phyloP scores from a whole-genome alignment of 2,113 vertebrate species.

The Percopsis transmontana region DNA sequence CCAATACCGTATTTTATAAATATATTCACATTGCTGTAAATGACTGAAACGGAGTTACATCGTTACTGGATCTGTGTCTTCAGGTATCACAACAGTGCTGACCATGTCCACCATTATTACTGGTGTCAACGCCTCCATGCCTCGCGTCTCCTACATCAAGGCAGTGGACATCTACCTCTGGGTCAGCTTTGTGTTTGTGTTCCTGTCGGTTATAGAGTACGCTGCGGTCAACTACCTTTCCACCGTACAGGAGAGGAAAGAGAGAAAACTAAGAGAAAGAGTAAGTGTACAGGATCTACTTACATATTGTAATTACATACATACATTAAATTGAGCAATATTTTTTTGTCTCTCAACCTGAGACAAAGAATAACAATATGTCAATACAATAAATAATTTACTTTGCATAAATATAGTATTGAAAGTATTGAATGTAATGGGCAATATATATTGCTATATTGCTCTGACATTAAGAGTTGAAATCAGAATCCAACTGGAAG shows the following conservation, averaged over 20 bases:
- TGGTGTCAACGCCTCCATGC: conserved; percentile 97
- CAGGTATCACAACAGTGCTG: conserved; percentile 85
- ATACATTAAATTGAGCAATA: too few relatives aligned
- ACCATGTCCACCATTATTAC: conserved; percentile 89
- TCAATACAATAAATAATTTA: too few relatives aligned
- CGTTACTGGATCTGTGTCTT: conserved; percentile 5
- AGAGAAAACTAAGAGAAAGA: conserved; percentile 80
- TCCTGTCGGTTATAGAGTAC: conserved; percentile 95
- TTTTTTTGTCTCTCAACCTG: neutral
- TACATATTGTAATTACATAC: too few relatives aligned
- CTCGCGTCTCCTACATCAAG: conserved; percentile 96
- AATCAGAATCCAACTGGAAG: too few relatives aligned
- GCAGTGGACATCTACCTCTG: conserved; percentile 97
- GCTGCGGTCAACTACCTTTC: conserved; percentile 86
- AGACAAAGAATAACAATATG: too few relatives aligned
- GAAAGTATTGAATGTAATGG: too few relatives aligned
- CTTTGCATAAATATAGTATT: too few relatives aligned
- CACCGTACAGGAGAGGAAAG: conserved; percentile 81
- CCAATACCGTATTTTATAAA: too few relatives aligned
- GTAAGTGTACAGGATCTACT: conserved; percentile 57
- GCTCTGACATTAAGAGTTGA: too few relatives aligned
- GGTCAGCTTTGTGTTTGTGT: conserved; percentile 99
- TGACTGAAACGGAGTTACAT: neutral
- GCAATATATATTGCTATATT: too few relatives aligned
- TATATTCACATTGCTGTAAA: neutral